Evolutionary conservation across 1,140 invertebrate genomes (phyloP).

Genomic region (Drosophila miranda): DNA sequence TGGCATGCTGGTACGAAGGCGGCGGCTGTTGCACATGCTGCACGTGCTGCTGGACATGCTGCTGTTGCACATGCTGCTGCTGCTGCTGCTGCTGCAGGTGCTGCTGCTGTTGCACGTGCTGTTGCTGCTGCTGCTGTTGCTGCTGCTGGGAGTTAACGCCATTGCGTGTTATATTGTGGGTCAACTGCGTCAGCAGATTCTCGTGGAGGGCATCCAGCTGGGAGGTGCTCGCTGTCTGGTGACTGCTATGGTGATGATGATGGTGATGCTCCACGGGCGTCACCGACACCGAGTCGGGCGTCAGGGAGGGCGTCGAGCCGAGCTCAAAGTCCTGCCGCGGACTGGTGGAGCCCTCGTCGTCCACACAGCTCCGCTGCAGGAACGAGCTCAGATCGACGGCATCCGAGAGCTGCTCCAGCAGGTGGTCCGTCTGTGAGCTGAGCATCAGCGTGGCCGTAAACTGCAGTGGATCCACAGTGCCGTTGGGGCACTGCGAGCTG

Average conservation of each 20-base stretch:
- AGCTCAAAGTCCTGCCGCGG: slow-evolving; percentile 83
- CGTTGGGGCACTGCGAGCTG: slow-evolving; percentile 82
- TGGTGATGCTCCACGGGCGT: slow-evolving; percentile 85
- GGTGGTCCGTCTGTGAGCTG: slow-evolving; percentile 88
- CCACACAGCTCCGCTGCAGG: slow-evolving; percentile 86
- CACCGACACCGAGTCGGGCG: slow-evolving; percentile 85
- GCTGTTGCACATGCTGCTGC: slow-evolving; percentile 46
- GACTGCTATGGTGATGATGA: not conserved
- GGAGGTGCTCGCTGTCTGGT: slow-evolving; percentile 24
- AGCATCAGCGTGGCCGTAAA: slow-evolving; percentile 92
- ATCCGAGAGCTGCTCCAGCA: slow-evolving; percentile 88
- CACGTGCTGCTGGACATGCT: slow-evolving; percentile 40
- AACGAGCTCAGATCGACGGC: slow-evolving; percentile 88
- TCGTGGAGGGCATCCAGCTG: slow-evolving; percentile 87
- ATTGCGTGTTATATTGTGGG: slow-evolving; percentile 81
- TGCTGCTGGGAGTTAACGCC: slow-evolving; percentile 18
- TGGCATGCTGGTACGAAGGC: slow-evolving; percentile 83
- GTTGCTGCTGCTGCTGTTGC: slow-evolving; percentile 43
- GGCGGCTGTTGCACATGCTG: slow-evolving; percentile 65
- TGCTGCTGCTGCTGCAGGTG: slow-evolving; percentile 48
- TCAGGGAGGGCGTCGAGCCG: slow-evolving; percentile 84
- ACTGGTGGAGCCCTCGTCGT: slow-evolving; percentile 83
- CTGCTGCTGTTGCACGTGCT: slow-evolving; percentile 45
- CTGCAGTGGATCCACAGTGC: slow-evolving; percentile 88
- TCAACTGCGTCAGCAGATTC: slow-evolving; percentile 83